A percentile compares a stretch with the other conserved stretches of the same genome.
These are phyloP conservation scores for Pterocles gutturalis DNA, from an alignment of 2,113 vertebrate species.

Conservation along the genomic window DNA sequence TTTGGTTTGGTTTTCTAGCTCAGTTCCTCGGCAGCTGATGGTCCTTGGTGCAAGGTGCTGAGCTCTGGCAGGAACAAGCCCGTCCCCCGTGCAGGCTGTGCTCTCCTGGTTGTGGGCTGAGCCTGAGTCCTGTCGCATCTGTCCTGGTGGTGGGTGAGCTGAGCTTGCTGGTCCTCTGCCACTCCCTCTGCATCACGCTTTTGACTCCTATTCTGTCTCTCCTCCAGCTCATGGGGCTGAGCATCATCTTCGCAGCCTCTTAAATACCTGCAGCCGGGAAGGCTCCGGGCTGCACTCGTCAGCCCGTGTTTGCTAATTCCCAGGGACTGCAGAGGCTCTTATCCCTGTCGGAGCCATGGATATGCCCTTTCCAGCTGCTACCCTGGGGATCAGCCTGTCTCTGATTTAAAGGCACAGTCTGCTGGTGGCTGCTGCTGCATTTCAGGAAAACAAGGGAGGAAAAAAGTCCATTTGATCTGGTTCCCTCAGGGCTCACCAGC, in stretches of 20 bases:
- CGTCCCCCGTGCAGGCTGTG: not conserved
- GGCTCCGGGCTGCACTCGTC: not conserved
- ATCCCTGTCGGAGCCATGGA: not conserved
- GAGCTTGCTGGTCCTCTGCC: not conserved
- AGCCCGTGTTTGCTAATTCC: not conserved
- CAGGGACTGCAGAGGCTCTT: not conserved
- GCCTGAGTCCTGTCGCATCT: fast-evolving
- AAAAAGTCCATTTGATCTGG: fast-evolving
- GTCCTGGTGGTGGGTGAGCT: not conserved
- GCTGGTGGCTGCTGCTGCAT: not conserved
- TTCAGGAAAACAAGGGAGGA: not conserved
- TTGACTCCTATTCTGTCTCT: not conserved
- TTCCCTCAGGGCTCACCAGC: not conserved
- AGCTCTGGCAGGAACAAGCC: not conserved
- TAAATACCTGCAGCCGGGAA: not conserved
- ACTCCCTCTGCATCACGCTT: fast-evolving
- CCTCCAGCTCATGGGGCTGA: not conserved
- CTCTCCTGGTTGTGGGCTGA: fast-evolving
- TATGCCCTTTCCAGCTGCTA: conserved; percentile 6
- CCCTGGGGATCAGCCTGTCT: not conserved
- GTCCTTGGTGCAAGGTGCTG: not conserved
- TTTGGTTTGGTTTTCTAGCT: not conserved
- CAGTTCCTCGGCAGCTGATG: not conserved
- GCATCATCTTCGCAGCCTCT: not conserved
- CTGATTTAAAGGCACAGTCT: not conserved